Evolutionary conservation across 1,140 invertebrate species (phyloP), one percentile per base, ranked within the genome.

Genomic region (Saccostrea cuccullata): DNA sequence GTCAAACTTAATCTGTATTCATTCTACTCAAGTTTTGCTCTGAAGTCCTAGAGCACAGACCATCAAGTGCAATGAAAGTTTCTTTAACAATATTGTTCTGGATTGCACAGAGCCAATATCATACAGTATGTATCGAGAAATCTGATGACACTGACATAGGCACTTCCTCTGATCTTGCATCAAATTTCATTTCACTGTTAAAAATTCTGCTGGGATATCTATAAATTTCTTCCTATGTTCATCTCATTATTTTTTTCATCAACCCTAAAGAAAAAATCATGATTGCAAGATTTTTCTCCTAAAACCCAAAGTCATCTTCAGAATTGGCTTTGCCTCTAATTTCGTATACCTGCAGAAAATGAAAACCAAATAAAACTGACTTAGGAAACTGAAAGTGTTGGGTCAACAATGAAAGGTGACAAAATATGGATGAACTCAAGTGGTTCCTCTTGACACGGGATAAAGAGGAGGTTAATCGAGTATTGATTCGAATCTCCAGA

Each of bases 1-100:
- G 70, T 77, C 70, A 77, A 77, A 26, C 26, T 77, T 40, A 77
- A 77, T 77, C 70, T 77, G 70, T 26, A 36, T 77, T 13, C n/a
- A 73, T 26, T 9, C 9, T 17, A 4, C 9, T 60, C 58, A 60
- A 20, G 17, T 20, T 20, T n/a, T 64, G 15, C 70, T 36, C 30
- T 30, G 15, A 12, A 30, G 70, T 15, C 70, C 70, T 77, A 36
- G 13, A 26, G 26, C 67, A 73, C 26, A 73, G 67, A 73, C 23
- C 67, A 73, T 8, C 26, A 36, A 73, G 67, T 77, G 26, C 26
- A 30, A 77, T 9, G 9, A 47, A 47, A 47, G 47, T 47, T 47
- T 47, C 47, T 8, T 47, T 47, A 47, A 47, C 47, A 36, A 36
- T 36, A 36, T 36, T 47, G 6, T 12, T 77, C 26, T 30, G 3